Conservation (phyloP, 1,140 invertebrate species). For the Atopsyche davidsoni region DNA sequence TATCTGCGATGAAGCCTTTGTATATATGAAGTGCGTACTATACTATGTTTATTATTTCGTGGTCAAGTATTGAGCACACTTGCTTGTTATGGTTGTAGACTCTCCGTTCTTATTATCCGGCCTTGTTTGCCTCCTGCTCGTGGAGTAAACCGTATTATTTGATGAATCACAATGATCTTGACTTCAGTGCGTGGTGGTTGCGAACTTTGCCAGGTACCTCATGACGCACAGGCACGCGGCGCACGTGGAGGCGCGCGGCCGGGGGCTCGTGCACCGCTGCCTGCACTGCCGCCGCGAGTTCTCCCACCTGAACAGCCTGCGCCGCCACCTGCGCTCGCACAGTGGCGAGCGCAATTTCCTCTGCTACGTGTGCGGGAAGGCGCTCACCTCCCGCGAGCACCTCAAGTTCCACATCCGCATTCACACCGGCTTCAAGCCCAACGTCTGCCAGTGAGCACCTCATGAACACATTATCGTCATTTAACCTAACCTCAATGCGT, state of each 20-base stretch:
- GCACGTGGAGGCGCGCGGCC: conserved; percentile 38
- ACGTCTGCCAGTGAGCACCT: conserved; percentile 53
- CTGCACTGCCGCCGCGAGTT: conserved; percentile 44
- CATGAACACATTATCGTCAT: too few relatives aligned
- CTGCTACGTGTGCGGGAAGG: conserved; percentile 73
- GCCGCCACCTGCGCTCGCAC: conserved; percentile 57
- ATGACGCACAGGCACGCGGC: conserved; percentile 36
- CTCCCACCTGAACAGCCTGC: conserved; percentile 49
- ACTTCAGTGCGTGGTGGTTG: too few relatives aligned
- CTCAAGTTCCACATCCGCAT: conserved; percentile 65
- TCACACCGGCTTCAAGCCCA: conserved; percentile 68
- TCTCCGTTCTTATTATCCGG: too few relatives aligned
- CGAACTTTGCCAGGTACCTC: conserved; percentile 34
- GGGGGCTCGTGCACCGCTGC: conserved; percentile 40
- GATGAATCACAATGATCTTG: too few relatives aligned
- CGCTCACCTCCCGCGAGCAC: conserved; percentile 63
- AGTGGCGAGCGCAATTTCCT: conserved; percentile 55
- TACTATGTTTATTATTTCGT: too few relatives aligned
- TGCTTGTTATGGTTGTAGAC: too few relatives aligned
- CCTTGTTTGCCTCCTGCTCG: too few relatives aligned
- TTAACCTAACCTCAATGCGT: too few relatives aligned
- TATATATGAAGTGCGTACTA: conserved; percentile 41
- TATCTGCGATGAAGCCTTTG: conserved; percentile 41
- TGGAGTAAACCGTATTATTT: too few relatives aligned
- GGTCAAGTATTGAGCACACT: too few relatives aligned